Conservation (phyloP, 2,113 vertebrate species). For the Pterocles orientalis region DNA sequence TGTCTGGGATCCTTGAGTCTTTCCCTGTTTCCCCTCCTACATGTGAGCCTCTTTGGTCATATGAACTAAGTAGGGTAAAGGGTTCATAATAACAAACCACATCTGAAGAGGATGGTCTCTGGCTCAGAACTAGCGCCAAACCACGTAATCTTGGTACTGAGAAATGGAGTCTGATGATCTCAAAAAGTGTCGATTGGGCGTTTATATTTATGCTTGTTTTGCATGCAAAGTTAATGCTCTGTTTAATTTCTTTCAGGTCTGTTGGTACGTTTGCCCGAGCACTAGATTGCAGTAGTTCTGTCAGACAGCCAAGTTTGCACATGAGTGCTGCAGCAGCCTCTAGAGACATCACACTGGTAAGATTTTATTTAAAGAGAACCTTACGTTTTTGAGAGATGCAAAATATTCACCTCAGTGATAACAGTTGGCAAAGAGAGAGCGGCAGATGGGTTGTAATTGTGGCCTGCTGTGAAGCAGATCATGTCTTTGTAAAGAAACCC, state of each 20-base stretch:
- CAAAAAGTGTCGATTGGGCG: background rate
- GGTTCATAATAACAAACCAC: background rate
- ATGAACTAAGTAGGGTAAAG: background rate
- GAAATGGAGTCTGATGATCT: background rate
- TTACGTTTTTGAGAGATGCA: background rate
- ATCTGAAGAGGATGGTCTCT: background rate
- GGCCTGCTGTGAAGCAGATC: slow-evolving; percentile 45
- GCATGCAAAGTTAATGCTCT: background rate
- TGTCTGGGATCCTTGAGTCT: background rate
- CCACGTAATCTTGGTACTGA: background rate
- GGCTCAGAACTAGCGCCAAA: background rate
- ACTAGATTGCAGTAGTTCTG: slow-evolving; percentile 84
- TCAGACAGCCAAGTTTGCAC: slow-evolving; percentile 84
- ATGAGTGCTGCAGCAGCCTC: slow-evolving; percentile 86
- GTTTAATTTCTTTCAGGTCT: slow-evolving; percentile 68
- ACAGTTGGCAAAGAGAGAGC: background rate
- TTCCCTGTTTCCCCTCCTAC: background rate
- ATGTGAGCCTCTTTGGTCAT: background rate
- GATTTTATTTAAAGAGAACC: background rate
- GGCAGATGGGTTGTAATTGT: slow-evolving; percentile 41
- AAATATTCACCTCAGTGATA: background rate
- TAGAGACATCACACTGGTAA: slow-evolving; percentile 84
- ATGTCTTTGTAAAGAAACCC: background rate
- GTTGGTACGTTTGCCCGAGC: slow-evolving; percentile 85
- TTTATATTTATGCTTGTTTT: slow-evolving; percentile 1